Conservation (phyloP, 2,797 vertebrate species). For the Telmatherina bonti region DNA sequence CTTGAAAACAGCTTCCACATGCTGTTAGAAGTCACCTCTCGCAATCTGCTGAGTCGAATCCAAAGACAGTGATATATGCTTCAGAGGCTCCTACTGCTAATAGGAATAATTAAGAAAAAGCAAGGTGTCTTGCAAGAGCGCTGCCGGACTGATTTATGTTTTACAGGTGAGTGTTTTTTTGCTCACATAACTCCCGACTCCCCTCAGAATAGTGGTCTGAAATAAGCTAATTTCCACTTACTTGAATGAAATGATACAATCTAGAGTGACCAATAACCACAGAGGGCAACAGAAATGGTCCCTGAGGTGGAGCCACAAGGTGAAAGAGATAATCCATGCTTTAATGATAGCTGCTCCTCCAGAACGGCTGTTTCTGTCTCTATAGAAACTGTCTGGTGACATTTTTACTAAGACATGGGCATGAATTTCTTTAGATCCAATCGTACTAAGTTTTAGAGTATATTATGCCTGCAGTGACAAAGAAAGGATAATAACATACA, state of each 20-base stretch:
- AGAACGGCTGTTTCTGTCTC: constrained; percentile 30
- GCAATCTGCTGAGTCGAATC: constrained; percentile 70
- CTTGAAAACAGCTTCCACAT: constrained; percentile 24
- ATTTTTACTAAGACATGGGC: background rate
- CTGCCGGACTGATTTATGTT: constrained; percentile 70
- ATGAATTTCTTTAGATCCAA: background rate
- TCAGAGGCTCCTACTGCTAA: constrained; percentile 53
- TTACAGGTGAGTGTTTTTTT: constrained; percentile 34
- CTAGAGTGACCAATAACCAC: constrained; percentile 58
- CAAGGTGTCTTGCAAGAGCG: constrained; percentile 50
- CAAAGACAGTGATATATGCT: constrained; percentile 78
- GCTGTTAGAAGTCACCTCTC: constrained; percentile 61
- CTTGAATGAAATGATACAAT: constrained; percentile 64
- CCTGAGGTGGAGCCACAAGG: constrained; percentile 54
- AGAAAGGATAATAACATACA: background rate
- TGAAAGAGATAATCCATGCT: constrained; percentile 64
- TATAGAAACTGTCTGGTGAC: constrained; percentile 14
- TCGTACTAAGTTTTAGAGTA: background rate
- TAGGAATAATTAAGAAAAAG: constrained; percentile 81
- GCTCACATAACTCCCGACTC: constrained; percentile 42
- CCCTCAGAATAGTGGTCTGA: constrained; percentile 23
- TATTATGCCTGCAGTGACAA: background rate
- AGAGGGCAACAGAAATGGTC: constrained; percentile 53
- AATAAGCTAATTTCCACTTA: constrained; percentile 68
- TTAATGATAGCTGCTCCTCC: constrained; percentile 50